phyloP scores from a whole-genome alignment of 2,888 invertebrate genomes.

The Papilio gigon region DNA sequence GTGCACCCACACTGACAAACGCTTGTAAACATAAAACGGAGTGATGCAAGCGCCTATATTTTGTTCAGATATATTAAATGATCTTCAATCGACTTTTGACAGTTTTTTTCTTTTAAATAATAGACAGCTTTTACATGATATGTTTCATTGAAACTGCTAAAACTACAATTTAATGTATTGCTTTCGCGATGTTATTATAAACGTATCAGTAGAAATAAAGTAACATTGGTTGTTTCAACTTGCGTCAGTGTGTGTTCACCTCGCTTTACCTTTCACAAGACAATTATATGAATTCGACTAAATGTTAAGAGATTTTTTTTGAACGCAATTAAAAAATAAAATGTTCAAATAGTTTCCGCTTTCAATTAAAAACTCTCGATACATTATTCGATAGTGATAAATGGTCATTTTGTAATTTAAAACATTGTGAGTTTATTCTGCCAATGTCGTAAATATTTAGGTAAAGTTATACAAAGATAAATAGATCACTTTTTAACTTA shows the following conservation, averaged over 20 bases:
- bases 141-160: not conserved
- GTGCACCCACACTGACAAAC: conserved; percentile 50
- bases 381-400: not conserved
- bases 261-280: conserved; percentile 26
- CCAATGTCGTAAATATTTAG: not conserved
- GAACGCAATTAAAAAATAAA: conserved; percentile 4
- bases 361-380: conserved; percentile 19
- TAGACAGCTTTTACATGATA: not conserved
- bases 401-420: not conserved
- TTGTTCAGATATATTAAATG: conserved; percentile 37
- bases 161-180: not conserved
- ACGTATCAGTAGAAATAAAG: conserved; percentile 28
- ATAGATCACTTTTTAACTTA: not conserved
- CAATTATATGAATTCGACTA: conserved; percentile 9
- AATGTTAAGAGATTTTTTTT: conserved; percentile 10
- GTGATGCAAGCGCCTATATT: conserved; percentile 53
- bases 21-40: conserved; percentile 64
- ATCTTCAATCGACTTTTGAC: conserved; percentile 29
- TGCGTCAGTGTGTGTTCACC: conserved; percentile 33
- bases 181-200: conserved; percentile 23
- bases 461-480: not conserved
- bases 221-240: conserved; percentile 33
- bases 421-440: not conserved
- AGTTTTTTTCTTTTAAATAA: not conserved
- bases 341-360: conserved; percentile 6